Evolutionary conservation across 2,797 vertebrate species (phyloP).

Genomic region (Chrysocyon brachyurus): DNA sequence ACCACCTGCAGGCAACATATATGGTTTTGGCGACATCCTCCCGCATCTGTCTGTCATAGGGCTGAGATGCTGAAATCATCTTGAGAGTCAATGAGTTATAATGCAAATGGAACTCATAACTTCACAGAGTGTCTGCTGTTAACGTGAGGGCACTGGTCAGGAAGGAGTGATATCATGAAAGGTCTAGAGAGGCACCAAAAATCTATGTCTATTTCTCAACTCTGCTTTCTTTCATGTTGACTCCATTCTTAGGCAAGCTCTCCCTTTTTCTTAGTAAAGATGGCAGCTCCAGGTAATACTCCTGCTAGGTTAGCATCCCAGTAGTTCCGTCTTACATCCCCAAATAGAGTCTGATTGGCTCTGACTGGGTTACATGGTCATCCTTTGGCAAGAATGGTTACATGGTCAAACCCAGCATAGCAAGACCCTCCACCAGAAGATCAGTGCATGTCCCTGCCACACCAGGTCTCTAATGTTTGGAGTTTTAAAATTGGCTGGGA

Average conservation of each 20-base stretch:
- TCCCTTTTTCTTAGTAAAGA: background rate
- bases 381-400: too few relatives aligned
- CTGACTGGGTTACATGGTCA: background rate
- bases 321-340: background rate
- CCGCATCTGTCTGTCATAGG: background rate
- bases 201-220: background rate
- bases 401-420: background rate
- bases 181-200: background rate
- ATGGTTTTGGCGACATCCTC: too few relatives aligned
- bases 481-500: background rate
- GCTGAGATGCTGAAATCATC: background rate
- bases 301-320: background rate
- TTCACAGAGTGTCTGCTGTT: background rate
- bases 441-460: background rate
- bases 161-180: background rate
- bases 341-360: background rate
- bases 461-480: background rate
- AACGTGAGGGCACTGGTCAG: background rate
- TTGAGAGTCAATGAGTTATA: background rate
- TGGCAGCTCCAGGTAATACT: background rate
- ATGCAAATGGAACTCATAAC: background rate
- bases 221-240: background rate
- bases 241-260: background rate
- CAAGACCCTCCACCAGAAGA: background rate
- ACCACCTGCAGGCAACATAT: too few relatives aligned